Evolutionary conservation across 2,797 vertebrate genomes (phyloP), one percentile per base, ranked within the genome.

Genomic region (Spatula clypeata): DNA sequence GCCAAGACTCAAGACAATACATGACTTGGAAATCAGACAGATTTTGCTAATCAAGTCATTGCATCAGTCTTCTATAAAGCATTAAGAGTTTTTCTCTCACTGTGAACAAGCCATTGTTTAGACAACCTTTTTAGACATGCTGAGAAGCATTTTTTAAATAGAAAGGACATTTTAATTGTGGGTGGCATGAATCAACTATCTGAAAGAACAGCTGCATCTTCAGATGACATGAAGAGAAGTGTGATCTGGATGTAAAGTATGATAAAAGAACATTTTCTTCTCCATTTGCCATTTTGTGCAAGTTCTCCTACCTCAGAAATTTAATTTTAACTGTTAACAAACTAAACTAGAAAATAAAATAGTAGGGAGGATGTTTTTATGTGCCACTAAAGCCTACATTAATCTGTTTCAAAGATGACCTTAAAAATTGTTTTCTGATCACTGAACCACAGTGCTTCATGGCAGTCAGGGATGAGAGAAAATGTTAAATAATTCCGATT

Each of bases 151-250:
- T 97, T 97, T 97, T 97, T 86, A 95, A 97, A 97, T 97, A 97
- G 97, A 96, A 97, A 97, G 94, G 94, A 88, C 95, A 97, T 97
- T 98, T 98, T 97, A 97, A 97, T 97, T 98, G 95, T 96, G 93
- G 90, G 80, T 97, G 93, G 97, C 95, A 96, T 95, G 93, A 98
- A 97, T 97, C 94, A 98, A 97, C 95, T 96, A 80, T 94, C 81
- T 89, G 87, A 97, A 97, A 97, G 92, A 98, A 94, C 97, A 98
- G 97, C 98, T 98, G 97, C 97, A 96, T 98, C 92, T 97, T 97
- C 93, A 97, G 94, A 97, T 97, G 95, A 96, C 91, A 95, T 26
- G 76, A 94, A 73, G 88, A 96, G 90, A 94, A 96, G 21, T 93
- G 84, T 94, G 96, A 96, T 93, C 66, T 82, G 95, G 84, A 86